Evolutionary conservation across 2,113 vertebrate genomes (phyloP).

Genomic region (Chunga burmeisteri): DNA sequence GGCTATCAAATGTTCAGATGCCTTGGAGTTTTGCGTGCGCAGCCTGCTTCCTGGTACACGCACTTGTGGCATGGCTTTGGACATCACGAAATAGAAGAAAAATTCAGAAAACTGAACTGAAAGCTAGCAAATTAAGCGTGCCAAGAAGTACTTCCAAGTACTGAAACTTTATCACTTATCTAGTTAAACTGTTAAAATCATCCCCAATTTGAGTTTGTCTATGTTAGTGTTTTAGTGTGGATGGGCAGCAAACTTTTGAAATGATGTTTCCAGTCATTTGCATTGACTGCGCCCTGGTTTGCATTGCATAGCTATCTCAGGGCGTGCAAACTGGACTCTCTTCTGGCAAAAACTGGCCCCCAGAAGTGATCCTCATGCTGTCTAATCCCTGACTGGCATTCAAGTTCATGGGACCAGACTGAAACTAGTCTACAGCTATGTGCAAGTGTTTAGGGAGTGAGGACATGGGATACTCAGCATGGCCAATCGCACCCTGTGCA

Average conservation of each 20-base stretch:
- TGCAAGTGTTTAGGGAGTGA: not conserved
- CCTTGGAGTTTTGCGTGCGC: rapidly evolving
- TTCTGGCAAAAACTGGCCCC: not conserved
- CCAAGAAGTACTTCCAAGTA: not conserved
- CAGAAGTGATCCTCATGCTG: not conserved
- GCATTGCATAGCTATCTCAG: rapidly evolving
- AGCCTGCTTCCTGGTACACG: not conserved
- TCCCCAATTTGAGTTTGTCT: not conserved
- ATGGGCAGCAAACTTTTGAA: not conserved
- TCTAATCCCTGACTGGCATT: not conserved
- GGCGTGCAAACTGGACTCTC: rapidly evolving
- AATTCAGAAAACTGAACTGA: not conserved
- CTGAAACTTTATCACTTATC: not conserved
- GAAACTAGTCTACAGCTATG: not conserved
- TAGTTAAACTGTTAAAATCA: not conserved
- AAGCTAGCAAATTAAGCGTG: not conserved
- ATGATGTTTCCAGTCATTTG: not conserved
- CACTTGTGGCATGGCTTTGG: not conserved
- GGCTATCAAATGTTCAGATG: not conserved
- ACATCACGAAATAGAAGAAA: not conserved
- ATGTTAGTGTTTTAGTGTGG: rapidly evolving
- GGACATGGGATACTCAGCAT: too few species aligned
- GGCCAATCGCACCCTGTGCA: rapidly evolving
- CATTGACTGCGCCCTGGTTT: not conserved
- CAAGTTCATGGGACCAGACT: not conserved